phyloP scores from a whole-genome alignment of 2,113 vertebrate species.

The Microcebus jonahi region DNA sequence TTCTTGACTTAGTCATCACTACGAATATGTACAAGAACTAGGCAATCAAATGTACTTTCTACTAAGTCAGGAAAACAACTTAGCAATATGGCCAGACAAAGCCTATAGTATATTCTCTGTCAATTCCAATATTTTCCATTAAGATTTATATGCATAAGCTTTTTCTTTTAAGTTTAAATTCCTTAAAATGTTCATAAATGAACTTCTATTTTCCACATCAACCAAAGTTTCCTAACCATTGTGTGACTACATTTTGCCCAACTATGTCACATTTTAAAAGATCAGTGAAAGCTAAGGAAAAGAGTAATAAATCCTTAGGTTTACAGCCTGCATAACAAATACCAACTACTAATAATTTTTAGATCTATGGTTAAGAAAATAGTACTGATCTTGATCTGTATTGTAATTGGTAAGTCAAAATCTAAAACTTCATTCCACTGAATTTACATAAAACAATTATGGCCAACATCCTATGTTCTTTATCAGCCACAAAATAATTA shows the following conservation, averaged over 20 bases:
- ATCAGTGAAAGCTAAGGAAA: background rate
- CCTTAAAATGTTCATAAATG: background rate
- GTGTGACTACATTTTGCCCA: background rate
- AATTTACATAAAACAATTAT: slow-evolving; percentile 24
- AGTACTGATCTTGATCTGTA: background rate
- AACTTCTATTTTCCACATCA: background rate
- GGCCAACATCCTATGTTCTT: background rate
- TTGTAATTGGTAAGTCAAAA: background rate
- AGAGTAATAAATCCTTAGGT: background rate
- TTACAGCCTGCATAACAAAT: background rate
- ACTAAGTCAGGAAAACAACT: background rate
- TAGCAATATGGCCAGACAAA: background rate
- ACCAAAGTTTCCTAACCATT: background rate
- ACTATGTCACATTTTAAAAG: background rate
- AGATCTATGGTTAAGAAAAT: background rate
- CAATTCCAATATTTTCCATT: slow-evolving; percentile 24
- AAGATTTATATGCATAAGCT: background rate
- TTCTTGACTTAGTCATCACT: background rate
- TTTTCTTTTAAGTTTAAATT: background rate
- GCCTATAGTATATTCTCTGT: background rate
- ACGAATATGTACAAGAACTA: slow-evolving; percentile 37
- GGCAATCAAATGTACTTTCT: background rate
- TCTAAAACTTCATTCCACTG: background rate
- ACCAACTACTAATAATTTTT: background rate
- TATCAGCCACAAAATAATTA: background rate